Conservation (phyloP, 2,888 invertebrate genomes). For the Agapetus fuscipes region DNA sequence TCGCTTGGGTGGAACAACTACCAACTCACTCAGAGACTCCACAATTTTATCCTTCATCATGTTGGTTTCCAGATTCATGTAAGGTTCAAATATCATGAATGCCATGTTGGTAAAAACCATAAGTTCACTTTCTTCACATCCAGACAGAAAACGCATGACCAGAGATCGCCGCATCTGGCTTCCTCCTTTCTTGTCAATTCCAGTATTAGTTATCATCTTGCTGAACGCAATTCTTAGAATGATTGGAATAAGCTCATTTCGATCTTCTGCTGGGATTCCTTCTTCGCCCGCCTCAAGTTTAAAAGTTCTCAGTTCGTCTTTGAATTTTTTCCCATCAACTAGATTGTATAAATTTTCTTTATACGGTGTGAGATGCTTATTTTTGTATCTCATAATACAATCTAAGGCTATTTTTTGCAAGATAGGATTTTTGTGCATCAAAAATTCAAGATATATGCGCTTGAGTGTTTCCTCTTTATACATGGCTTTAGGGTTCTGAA, state of each 20-base stretch:
- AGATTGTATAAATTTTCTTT: conserved; percentile 70
- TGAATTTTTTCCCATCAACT: conserved; percentile 80
- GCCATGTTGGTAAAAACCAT: conserved; percentile 74
- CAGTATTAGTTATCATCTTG: conserved; percentile 74
- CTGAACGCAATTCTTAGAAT: conserved; percentile 76
- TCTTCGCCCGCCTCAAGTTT: conserved; percentile 64
- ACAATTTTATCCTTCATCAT: conserved; percentile 40
- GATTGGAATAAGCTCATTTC: conserved; percentile 64
- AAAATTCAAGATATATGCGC: conserved; percentile 66
- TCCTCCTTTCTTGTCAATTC: conserved; percentile 60
- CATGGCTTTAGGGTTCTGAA: conserved; percentile 72
- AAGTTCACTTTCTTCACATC: conserved; percentile 72
- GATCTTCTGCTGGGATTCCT: conserved; percentile 60
- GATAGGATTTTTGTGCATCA: conserved; percentile 66
- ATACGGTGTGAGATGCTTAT: conserved; percentile 68
- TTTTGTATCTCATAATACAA: conserved; percentile 79
- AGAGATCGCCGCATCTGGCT: conserved; percentile 57
- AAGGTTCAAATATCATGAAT: conserved; percentile 57
- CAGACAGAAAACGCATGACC: conserved; percentile 79
- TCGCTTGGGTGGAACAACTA: conserved; percentile 55
- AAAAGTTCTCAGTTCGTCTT: conserved; percentile 73
- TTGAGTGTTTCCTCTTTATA: conserved; percentile 66
- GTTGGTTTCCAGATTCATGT: conserved; percentile 43
- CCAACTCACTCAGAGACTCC: conserved; percentile 47
- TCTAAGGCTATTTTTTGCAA: conserved; percentile 80